Evolutionary conservation across 2,113 vertebrate species (phyloP).

Genomic region (Cyanocitta stelleri): DNA sequence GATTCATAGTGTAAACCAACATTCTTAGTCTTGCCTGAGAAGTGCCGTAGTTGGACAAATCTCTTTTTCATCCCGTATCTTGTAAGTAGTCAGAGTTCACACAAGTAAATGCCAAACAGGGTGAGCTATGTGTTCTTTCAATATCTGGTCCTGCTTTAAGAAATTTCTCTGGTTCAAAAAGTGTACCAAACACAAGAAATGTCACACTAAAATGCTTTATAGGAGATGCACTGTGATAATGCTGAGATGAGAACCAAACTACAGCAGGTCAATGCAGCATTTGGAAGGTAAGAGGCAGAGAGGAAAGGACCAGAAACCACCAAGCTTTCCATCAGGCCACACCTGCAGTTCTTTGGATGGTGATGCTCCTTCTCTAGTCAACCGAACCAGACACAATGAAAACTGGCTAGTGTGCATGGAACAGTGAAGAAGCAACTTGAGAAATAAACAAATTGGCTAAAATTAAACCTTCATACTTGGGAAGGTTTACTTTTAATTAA

Average conservation of each 20-base stretch:
- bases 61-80: background rate
- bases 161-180: background rate
- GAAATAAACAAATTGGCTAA: background rate
- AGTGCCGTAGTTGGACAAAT: background rate
- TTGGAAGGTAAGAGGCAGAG: background rate
- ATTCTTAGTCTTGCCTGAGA: background rate
- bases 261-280: background rate
- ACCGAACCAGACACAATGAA: background rate
- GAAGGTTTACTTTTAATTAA: too few relatives aligned
- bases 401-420: rapidly evolving
- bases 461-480: background rate
- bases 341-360: background rate
- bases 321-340: background rate
- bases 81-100: background rate
- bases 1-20: background rate
- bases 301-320: background rate
- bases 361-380: background rate
- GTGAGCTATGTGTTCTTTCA: background rate
- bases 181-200: background rate
- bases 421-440: background rate
- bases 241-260: background rate
- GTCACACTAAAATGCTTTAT: rapidly evolving
- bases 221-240: background rate
- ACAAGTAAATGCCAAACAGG: background rate
- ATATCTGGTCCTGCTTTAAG: background rate